A percentile compares a stretch with the other conserved stretches of the same genome.
Conservation (phyloP, 2,888 invertebrate species). For the Epistrophe eligans region DNA sequence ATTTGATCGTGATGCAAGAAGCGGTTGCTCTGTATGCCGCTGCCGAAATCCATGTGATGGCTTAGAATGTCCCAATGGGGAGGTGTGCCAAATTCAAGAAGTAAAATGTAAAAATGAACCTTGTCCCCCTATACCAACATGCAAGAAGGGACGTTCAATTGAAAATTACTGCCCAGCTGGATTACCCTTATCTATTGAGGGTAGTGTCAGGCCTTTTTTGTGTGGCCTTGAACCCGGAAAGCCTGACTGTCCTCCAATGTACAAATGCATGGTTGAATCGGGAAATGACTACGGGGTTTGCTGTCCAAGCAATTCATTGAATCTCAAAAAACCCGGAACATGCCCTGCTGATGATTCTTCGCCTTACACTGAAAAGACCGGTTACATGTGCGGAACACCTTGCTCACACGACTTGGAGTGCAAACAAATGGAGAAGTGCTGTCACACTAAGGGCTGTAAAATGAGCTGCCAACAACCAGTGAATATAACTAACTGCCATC, state of each 20-base stretch:
- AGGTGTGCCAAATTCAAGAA: conserved; percentile 91
- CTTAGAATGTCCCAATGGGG: conserved; percentile 90
- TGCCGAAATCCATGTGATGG: conserved; percentile 92
- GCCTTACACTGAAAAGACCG: conserved; percentile 81
- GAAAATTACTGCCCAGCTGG: conserved; percentile 92
- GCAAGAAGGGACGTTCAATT: conserved; percentile 91
- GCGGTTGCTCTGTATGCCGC: conserved; percentile 91
- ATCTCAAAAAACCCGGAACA: conserved; percentile 90
- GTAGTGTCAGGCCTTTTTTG: conserved; percentile 91
- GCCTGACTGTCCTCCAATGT: conserved; percentile 92
- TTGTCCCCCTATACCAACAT: conserved; percentile 93
- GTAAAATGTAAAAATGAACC: conserved; percentile 91
- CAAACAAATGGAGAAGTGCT: conserved; percentile 92
- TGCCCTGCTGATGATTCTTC: conserved; percentile 87
- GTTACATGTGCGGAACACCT: conserved; percentile 86
- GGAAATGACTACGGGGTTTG: conserved; percentile 95
- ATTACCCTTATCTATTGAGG: conserved; percentile 88
- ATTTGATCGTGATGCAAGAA: conserved; percentile 88
- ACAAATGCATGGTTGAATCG: conserved; percentile 91
- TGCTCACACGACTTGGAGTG: conserved; percentile 93
- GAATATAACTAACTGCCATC: conserved; percentile 91
- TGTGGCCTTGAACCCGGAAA: conserved; percentile 92
- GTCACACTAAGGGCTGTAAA: conserved; percentile 89
- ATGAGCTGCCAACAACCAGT: conserved; percentile 90
- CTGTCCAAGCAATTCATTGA: conserved; percentile 89